Percentiles rank a stretch among this genome's conserved stretches.
Conservation (phyloP, 2,888 invertebrate species). For the Thalpophila matura region DNA sequence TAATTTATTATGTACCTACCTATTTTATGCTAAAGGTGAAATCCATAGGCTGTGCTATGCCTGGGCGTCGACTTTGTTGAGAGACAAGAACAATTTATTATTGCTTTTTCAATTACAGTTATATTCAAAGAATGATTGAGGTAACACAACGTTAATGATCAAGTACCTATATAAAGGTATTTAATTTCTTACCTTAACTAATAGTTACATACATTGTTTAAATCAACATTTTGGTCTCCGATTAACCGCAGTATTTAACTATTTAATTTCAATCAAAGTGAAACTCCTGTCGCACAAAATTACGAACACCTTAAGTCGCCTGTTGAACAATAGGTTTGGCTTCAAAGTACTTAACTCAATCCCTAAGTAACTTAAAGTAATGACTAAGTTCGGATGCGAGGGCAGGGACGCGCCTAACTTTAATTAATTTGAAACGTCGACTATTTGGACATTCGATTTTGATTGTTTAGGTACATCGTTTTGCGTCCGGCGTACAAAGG, state of each 20-base stretch:
- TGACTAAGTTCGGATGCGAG: constrained; percentile 72
- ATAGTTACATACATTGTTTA: constrained; percentile 30
- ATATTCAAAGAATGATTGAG: no score
- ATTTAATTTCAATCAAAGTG: constrained; percentile 72
- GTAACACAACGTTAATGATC: not conserved
- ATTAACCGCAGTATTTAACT: constrained; percentile 57
- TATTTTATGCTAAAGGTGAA: no score
- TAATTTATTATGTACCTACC: no score
- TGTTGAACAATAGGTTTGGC: constrained; percentile 76
- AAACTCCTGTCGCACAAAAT: constrained; percentile 67
- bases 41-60: no score
- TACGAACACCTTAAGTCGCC: constrained; percentile 73
- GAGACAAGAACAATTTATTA: no score
- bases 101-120: no score
- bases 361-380: constrained; percentile 74
- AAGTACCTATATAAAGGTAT: not conserved
- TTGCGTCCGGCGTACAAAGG: not conserved
- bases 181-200: not conserved
- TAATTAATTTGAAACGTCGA: constrained; percentile 76
- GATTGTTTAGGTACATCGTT: constrained; percentile 42
- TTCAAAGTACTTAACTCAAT: constrained; percentile 75
- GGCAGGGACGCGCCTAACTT: constrained; percentile 70
- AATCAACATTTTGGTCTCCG: constrained; percentile 29
- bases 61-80: no score
- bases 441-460: constrained; percentile 56